phyloP scores from a whole-genome alignment of 1,140 invertebrate genomes.

The Brachionus koreanus region DNA sequence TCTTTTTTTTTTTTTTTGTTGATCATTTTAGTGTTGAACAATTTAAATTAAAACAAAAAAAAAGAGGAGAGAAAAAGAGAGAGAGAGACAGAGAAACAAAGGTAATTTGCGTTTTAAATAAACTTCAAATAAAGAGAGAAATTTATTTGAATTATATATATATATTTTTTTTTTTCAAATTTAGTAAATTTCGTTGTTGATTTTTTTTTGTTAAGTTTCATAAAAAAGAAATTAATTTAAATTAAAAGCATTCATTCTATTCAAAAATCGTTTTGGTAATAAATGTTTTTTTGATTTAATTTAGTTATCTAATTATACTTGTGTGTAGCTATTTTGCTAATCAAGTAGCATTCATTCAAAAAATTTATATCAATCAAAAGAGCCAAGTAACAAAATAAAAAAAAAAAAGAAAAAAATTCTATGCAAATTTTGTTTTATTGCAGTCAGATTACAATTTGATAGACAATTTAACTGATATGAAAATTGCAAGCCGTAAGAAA shows the following conservation, averaged over 20 bases:
- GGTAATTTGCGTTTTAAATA: constrained; percentile 29
- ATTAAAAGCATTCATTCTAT: constrained; percentile 1
- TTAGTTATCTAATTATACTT: constrained; percentile 31
- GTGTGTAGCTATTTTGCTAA: not conserved
- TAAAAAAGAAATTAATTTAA: constrained; percentile 34
- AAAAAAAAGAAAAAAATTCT: not conserved
- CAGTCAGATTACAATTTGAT: constrained; percentile 35
- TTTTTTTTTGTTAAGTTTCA: not conserved
- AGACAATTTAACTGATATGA: constrained; percentile 10
- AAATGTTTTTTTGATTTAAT: constrained; percentile 40
- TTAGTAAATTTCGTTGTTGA: not conserved
- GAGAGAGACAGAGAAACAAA: not conserved
- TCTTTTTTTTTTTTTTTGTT: not conserved
- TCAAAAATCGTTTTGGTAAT: not conserved
- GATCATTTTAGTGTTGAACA: not conserved
- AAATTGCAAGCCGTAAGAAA: constrained; percentile 3
- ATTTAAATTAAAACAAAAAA: not conserved
- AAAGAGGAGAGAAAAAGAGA: not conserved
- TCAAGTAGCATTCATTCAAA: constrained; percentile 21
- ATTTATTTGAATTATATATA: not conserved
- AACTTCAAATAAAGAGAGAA: not conserved
- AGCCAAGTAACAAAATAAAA: not conserved
- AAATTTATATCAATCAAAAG: constrained; percentile 20
- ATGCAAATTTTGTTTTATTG: constrained; percentile 30
- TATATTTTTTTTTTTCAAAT: not conserved